Conservation (phyloP, 2,797 vertebrate genomes). For the Xerus rutilus region DNA sequence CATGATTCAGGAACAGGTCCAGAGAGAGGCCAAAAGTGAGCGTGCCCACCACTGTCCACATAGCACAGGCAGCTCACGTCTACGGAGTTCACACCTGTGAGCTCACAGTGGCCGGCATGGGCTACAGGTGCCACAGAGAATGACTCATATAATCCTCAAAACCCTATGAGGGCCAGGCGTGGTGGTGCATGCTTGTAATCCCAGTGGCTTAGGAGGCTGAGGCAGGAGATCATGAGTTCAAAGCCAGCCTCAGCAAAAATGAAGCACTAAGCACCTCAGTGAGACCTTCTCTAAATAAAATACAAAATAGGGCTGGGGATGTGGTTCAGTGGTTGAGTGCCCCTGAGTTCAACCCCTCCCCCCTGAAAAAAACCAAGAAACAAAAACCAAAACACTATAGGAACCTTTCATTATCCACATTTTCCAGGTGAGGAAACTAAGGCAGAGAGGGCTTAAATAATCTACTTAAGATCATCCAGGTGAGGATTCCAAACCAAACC, state of each 20-base stretch:
- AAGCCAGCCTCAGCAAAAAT: too few species aligned
- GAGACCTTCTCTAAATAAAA: too few species aligned
- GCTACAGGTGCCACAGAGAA: neutral
- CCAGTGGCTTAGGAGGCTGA: too few species aligned
- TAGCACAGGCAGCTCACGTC: neutral
- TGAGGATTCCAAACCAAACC: neutral
- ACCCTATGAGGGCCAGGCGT: too few species aligned
- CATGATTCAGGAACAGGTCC: neutral
- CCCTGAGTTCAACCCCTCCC: too few species aligned
- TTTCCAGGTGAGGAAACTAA: neutral
- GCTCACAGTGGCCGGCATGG: neutral
- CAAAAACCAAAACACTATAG: neutral
- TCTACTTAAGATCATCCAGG: neutral
- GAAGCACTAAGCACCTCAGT: too few species aligned
- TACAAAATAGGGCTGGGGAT: too few species aligned
- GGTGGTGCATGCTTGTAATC: too few species aligned
- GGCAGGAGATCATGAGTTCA: too few species aligned
- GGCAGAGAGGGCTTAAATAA: neutral
- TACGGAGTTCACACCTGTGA: too few species aligned
- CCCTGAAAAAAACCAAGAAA: too few species aligned
- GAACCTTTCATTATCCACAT: neutral
- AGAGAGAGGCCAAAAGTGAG: neutral
- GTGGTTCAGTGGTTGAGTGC: too few species aligned
- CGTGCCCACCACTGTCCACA: rapidly evolving
- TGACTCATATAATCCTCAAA: neutral